These are phyloP conservation scores for Gorsachius goisagi DNA, from an alignment of 2,113 vertebrate species.

Conservation along the genomic window DNA sequence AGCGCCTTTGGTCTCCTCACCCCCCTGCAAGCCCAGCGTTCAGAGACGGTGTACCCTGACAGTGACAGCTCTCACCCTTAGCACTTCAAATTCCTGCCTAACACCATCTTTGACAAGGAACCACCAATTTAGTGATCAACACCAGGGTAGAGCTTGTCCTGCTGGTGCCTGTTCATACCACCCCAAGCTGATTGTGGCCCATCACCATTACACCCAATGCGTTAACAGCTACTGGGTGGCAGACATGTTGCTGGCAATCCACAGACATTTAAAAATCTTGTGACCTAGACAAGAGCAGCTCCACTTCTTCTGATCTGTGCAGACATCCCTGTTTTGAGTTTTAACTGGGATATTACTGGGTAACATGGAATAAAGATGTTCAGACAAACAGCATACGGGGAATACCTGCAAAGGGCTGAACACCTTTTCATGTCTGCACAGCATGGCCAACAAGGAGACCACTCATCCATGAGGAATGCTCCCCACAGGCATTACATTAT, in stretches of 20 bases:
- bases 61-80: background rate
- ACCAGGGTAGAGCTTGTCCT: background rate
- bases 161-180: background rate
- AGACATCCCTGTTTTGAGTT: background rate
- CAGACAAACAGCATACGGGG: background rate
- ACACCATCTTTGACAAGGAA: background rate
- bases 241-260: background rate
- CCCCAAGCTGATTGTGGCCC: background rate
- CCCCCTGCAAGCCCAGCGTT: no score
- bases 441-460: background rate
- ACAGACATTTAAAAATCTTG: background rate
- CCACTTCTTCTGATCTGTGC: background rate
- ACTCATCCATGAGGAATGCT: background rate
- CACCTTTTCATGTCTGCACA: background rate
- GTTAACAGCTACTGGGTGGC: background rate
- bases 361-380: background rate
- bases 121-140: background rate
- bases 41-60: background rate
- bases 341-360: background rate
- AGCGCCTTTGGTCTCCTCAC: rapidly evolving
- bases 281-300: background rate
- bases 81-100: background rate
- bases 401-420: background rate
- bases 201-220: background rate
- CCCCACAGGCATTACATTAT: rapidly evolving